Percentiles rank a stretch among this genome's conserved stretches.
Evolutionary conservation across 1,140 invertebrate species (phyloP).

Genomic region (Formica exsecta): DNA sequence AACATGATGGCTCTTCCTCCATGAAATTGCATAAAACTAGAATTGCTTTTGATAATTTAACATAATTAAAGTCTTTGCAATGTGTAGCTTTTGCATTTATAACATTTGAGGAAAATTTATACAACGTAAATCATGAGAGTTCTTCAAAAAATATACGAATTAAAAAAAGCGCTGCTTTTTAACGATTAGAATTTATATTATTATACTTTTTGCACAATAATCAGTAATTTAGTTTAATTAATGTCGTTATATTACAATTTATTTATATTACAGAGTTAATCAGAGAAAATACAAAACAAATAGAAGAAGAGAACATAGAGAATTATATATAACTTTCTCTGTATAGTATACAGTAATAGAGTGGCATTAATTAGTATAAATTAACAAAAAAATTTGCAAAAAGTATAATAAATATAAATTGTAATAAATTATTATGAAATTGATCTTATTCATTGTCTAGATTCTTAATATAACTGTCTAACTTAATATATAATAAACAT

Average conservation of each 20-base stretch:
- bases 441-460: slow-evolving; percentile 11
- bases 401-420: slow-evolving; percentile 8
- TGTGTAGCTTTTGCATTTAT: slow-evolving; percentile 29
- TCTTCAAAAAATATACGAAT: not conserved
- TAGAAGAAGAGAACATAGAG: not conserved
- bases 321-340: not conserved
- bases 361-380: slow-evolving; percentile 14
- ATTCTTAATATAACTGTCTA: slow-evolving; percentile 27
- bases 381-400: slow-evolving; percentile 8
- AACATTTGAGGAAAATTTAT: slow-evolving; percentile 39
- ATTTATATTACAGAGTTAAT: too few relatives aligned
- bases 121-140: slow-evolving; percentile 34
- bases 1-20: slow-evolving; percentile 19
- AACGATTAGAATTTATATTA: not conserved
- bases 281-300: too few relatives aligned
- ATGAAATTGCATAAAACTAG: slow-evolving; percentile 45
- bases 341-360: too few relatives aligned
- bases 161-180: not conserved
- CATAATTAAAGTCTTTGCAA: slow-evolving; percentile 44
- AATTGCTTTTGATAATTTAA: slow-evolving; percentile 50
- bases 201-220: slow-evolving; percentile 14
- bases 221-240: slow-evolving; percentile 28
- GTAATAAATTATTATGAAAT: slow-evolving; percentile 2
- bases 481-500: slow-evolving; percentile 28
- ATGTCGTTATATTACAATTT: not conserved